phyloP scores from a whole-genome alignment of 1,140 invertebrate species.

The Bombus superbus region DNA sequence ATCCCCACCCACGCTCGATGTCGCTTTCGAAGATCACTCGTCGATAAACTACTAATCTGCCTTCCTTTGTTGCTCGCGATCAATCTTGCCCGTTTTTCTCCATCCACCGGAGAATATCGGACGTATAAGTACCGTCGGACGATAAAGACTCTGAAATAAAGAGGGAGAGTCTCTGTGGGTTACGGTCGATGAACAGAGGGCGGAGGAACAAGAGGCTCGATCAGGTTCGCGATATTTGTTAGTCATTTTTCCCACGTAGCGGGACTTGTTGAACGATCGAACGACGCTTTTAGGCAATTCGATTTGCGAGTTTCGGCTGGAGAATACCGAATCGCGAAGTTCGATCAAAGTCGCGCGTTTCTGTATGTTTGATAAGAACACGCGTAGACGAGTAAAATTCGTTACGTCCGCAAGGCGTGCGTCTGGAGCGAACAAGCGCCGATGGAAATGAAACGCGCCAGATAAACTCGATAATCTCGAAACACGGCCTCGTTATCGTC shows the following conservation, averaged over 20 bases:
- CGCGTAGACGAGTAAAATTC: too few species aligned
- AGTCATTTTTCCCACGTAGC: background rate
- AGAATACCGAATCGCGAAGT: too few species aligned
- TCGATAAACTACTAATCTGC: conserved; percentile 76
- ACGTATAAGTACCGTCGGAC: conserved; percentile 44
- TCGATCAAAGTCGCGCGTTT: accelerated
- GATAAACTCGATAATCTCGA: too few species aligned
- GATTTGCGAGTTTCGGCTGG: too few species aligned
- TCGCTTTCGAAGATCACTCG: conserved; percentile 62
- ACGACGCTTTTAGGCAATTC: background rate
- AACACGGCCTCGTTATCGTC: too few species aligned
- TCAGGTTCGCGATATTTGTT: background rate
- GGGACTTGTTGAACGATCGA: background rate
- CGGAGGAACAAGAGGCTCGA: background rate
- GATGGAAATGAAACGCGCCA: too few species aligned
- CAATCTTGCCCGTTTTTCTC: conserved; percentile 70
- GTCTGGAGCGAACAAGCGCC: too few species aligned
- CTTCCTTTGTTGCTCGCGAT: conserved; percentile 60
- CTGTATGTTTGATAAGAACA: too few species aligned
- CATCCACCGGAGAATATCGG: conserved; percentile 38
- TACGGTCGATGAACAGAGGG: background rate
- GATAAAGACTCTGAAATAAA: conserved; percentile 11
- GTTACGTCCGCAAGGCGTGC: too few species aligned
- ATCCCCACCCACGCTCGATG: conserved; percentile 24
- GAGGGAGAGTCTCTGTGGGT: background rate